Percentiles rank a stretch among this genome's conserved stretches.
phyloP scores from a whole-genome alignment of 2,797 vertebrate species.

The Micropoecilia bifurca region DNA sequence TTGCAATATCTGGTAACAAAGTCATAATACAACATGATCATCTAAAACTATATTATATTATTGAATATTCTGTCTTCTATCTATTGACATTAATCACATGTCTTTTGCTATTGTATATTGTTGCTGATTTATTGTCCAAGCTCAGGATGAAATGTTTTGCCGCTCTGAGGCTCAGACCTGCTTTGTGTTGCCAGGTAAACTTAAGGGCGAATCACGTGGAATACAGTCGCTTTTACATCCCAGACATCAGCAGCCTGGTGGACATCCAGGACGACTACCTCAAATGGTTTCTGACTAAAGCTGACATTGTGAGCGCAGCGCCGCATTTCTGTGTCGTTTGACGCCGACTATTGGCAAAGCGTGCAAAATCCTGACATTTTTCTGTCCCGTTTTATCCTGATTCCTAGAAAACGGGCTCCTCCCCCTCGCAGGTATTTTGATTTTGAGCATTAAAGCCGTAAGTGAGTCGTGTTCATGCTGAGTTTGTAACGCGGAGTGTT shows the following conservation, averaged over 20 bases:
- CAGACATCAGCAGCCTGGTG: slow-evolving; percentile 93
- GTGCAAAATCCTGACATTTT: neutral
- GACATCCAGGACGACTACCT: slow-evolving; percentile 99
- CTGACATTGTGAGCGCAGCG: slow-evolving; percentile 89
- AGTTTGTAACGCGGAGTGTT: neutral
- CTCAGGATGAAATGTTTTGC: neutral
- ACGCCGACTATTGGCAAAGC: neutral
- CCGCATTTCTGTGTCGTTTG: slow-evolving; percentile 11
- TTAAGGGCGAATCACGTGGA: slow-evolving; percentile 92
- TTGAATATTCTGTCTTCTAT: no score
- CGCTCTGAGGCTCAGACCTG: slow-evolving; percentile 16
- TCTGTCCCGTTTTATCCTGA: slow-evolving; percentile 34
- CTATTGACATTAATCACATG: no score
- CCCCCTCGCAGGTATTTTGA: slow-evolving; percentile 89
- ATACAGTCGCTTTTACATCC: slow-evolving; percentile 94
- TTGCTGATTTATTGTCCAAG: no score
- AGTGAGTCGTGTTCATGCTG: neutral
- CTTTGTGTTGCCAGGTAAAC: slow-evolving; percentile 86
- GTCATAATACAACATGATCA: no score
- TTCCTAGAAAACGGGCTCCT: slow-evolving; percentile 89
- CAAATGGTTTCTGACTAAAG: slow-evolving; percentile 96
- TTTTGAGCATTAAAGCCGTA: neutral
- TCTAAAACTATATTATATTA: no score
- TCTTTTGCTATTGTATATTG: no score
- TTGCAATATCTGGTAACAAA: no score